Conservation (phyloP, 2,113 vertebrate species). For the Ceyx cyanopectus region DNA sequence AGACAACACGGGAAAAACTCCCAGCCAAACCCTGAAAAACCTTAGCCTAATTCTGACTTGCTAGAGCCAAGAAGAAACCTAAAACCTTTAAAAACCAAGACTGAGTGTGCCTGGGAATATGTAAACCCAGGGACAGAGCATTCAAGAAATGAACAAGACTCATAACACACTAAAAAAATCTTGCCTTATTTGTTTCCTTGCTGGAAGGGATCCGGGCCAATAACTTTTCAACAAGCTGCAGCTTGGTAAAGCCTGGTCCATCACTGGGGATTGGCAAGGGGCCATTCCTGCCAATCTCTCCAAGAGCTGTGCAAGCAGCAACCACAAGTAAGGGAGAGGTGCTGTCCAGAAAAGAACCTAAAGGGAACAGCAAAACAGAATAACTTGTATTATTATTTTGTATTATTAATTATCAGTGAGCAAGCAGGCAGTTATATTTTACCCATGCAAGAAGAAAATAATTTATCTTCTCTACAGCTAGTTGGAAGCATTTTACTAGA, state of each 20-base stretch:
- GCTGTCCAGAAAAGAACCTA: constrained; percentile 92
- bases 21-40: not conserved
- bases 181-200: constrained; percentile 94
- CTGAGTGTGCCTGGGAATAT: not conserved
- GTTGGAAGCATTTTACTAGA: not conserved
- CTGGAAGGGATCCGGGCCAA: constrained; percentile 91
- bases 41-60: not conserved
- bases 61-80: not conserved
- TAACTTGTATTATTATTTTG: not conserved
- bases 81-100: not conserved
- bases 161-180: not conserved
- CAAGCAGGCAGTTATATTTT: not conserved
- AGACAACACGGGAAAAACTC: not conserved
- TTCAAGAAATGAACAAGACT: not conserved
- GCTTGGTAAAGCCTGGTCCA: constrained; percentile 91
- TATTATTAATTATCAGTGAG: not conserved
- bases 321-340: constrained; percentile 85
- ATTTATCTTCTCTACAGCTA: not conserved
- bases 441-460: not conserved
- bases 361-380: not conserved
- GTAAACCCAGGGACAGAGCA: not conserved
- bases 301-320: constrained; percentile 91
- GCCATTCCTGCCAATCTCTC: constrained; percentile 93
- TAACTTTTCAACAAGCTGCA: constrained; percentile 89
- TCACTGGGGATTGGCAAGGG: constrained; percentile 87